A percentile compares a stretch with the other conserved stretches of the same genome.
phyloP scores from a whole-genome alignment of 2,888 invertebrate genomes.

The Merodon equestris region DNA sequence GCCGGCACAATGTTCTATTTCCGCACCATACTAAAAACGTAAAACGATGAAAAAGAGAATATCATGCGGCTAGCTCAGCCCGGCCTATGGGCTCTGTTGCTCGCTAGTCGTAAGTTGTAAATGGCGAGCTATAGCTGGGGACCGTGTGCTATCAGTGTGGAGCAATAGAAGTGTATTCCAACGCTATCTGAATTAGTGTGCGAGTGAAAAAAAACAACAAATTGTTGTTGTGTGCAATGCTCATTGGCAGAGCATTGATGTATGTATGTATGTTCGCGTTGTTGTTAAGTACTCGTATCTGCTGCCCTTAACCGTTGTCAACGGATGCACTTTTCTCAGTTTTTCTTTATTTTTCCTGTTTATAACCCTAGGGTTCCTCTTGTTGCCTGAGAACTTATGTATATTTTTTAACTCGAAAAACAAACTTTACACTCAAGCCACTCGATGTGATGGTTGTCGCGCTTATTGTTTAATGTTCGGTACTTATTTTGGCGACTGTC shows the following conservation, averaged over 20 bases:
- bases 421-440: too few relatives aligned
- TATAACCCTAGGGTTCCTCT: too few relatives aligned
- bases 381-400: too few relatives aligned
- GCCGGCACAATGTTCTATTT: conserved; percentile 60
- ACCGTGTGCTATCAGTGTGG: not conserved
- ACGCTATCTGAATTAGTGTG: too few relatives aligned
- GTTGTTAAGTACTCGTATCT: conserved; percentile 16
- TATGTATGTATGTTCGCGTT: conserved; percentile 33
- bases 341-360: not conserved
- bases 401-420: too few relatives aligned
- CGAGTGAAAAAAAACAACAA: too few relatives aligned
- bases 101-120: not conserved
- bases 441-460: too few relatives aligned
- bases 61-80: conserved; percentile 23
- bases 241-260: too few relatives aligned
- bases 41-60: conserved; percentile 15
- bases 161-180: too few relatives aligned
- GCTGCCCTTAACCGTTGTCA: conserved; percentile 1
- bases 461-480: too few relatives aligned
- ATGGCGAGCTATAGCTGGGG: too few relatives aligned
- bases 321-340: conserved; percentile 34
- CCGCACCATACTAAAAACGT: conserved; percentile 56
- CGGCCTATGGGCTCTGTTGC: not conserved
- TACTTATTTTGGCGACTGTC: not conserved
- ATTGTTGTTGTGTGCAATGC: too few relatives aligned